A percentile compares a stretch with the other conserved stretches of the same genome.
phyloP scores from a whole-genome alignment of 2,888 invertebrate species.

The Eugnorisma glareosa region DNA sequence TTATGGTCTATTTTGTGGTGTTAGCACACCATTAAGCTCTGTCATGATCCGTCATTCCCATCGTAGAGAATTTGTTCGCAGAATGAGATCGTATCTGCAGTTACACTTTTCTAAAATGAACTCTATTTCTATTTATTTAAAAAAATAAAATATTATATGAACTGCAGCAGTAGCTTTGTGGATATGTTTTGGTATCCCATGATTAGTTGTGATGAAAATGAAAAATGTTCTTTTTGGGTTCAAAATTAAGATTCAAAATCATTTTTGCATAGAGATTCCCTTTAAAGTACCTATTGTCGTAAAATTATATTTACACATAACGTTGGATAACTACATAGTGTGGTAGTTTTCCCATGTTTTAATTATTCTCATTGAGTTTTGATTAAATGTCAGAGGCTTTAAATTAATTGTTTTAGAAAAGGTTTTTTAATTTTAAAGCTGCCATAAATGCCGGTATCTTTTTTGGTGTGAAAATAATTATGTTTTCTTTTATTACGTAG shows the following conservation, averaged over 20 bases:
- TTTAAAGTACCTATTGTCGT: background rate
- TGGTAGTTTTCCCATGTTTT: constrained; percentile 38
- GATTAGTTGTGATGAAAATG: background rate
- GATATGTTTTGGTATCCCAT: constrained; percentile 8
- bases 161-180: background rate
- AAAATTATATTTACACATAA: constrained; percentile 2
- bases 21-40: constrained; percentile 71
- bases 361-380: constrained; percentile 32
- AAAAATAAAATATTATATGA: background rate
- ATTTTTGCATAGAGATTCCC: background rate
- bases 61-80: constrained; percentile 14
- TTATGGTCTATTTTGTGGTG: constrained; percentile 72
- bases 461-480: background rate
- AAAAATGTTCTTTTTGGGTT: constrained; percentile 22
- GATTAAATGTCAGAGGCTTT: constrained; percentile 51
- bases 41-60: constrained; percentile 70
- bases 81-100: constrained; percentile 11
- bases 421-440: constrained; percentile 1
- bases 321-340: constrained; percentile 2
- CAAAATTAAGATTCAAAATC: background rate
- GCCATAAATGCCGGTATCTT: background rate
- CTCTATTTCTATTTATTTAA: background rate
- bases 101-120: background rate
- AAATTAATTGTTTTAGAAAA: constrained; percentile 35
- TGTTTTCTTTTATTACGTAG: background rate